Conservation (phyloP, 2,113 vertebrate species). For the Theristicus caerulescens region DNA sequence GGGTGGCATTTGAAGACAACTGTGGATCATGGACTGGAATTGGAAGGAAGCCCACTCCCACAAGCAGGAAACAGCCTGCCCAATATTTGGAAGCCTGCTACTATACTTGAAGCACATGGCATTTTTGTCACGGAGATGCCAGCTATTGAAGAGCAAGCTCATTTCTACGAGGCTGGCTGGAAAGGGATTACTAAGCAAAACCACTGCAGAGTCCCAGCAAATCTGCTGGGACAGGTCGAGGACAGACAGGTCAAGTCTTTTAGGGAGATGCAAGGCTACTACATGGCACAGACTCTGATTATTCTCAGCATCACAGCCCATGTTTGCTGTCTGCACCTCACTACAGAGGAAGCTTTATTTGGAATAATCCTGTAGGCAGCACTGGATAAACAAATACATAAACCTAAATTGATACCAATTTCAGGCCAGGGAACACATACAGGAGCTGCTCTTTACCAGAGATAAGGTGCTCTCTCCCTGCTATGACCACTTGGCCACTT, state of each 20-base stretch:
- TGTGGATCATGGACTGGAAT: background rate
- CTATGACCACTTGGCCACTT: background rate
- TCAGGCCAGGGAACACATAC: background rate
- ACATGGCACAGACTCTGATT: background rate
- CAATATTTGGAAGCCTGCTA: background rate
- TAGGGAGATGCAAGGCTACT: background rate
- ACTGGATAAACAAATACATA: background rate
- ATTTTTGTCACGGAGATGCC: background rate
- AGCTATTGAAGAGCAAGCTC: background rate
- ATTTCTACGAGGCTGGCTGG: background rate
- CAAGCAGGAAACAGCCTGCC: background rate
- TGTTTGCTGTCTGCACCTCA: fast-evolving
- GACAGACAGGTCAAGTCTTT: background rate
- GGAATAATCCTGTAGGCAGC: background rate
- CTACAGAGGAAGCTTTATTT: background rate
- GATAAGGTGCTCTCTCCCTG: background rate
- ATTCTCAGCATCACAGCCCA: background rate
- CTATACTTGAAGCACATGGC: background rate
- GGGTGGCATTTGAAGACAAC: background rate
- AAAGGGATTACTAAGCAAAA: background rate
- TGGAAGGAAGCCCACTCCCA: background rate
- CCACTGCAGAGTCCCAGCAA: background rate
- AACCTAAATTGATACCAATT: background rate
- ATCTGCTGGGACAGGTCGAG: background rate
- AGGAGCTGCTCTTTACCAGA: background rate